phyloP scores from a whole-genome alignment of 2,797 vertebrate species.

The Premnoplex brunnescens region DNA sequence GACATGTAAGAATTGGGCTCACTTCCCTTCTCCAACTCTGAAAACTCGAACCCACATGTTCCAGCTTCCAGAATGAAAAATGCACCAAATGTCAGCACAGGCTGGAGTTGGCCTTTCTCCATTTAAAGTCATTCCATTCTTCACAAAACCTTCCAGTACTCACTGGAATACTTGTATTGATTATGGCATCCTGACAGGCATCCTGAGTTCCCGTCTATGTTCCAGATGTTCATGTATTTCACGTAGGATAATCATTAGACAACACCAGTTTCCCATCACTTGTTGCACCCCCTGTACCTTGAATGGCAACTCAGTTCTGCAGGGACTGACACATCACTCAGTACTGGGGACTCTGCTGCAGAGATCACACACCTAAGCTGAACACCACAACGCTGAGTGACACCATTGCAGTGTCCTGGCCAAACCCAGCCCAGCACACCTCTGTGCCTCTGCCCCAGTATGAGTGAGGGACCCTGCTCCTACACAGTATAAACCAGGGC shows the following conservation, averaged over 20 bases:
- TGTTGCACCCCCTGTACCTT: neutral
- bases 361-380: neutral
- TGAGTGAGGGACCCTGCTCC: neutral
- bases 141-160: neutral
- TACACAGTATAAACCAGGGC: neutral
- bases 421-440: neutral
- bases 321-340: neutral
- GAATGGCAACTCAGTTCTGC: neutral
- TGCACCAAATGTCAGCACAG: neutral
- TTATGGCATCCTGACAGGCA: neutral
- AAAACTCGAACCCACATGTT: neutral
- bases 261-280: neutral
- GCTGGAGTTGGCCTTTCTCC: neutral
- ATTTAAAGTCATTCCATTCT: neutral
- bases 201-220: neutral
- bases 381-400: neutral
- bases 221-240: neutral
- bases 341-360: neutral
- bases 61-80: neutral
- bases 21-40: neutral
- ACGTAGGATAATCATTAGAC: neutral
- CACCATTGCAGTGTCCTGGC: rapidly evolving
- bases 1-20: neutral
- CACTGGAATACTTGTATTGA: neutral
- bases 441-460: neutral